Evolutionary conservation across 2,888 invertebrate genomes (phyloP).

Genomic region (Timema podura): DNA sequence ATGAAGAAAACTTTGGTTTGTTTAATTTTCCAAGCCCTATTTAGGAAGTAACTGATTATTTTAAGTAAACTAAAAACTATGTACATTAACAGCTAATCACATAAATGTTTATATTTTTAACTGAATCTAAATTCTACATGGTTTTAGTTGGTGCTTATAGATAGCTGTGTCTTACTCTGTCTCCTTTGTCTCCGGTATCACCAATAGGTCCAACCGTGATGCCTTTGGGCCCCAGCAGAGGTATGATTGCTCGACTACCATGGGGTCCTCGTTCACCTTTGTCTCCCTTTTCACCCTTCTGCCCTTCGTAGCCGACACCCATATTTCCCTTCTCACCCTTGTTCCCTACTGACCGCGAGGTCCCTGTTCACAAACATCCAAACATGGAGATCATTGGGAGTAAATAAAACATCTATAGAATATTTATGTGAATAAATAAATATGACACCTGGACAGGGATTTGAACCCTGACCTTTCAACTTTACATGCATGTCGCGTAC

Average conservation of each 20-base stretch:
- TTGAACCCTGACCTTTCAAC: background rate
- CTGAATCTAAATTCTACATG: no score
- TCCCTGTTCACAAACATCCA: conserved; percentile 50
- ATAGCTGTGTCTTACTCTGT: conserved; percentile 25
- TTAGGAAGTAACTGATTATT: no score
- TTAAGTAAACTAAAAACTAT: no score
- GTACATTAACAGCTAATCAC: no score
- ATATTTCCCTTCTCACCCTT: conserved; percentile 63
- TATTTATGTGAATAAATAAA: background rate
- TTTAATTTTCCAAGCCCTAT: no score
- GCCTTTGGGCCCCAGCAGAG: conserved; percentile 30
- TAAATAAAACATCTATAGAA: background rate
- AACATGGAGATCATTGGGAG: background rate
- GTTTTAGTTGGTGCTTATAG: no score
- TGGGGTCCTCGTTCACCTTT: conserved; percentile 54
- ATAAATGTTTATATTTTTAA: no score
- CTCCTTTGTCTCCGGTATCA: conserved; percentile 38
- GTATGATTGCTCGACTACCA: conserved; percentile 32
- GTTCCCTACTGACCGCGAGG: conserved; percentile 61
- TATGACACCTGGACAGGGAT: no score
- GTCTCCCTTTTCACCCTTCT: conserved; percentile 57
- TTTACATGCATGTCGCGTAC: background rate
- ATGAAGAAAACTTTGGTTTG: no score
- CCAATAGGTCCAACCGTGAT: conserved; percentile 39
- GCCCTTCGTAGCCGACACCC: conserved; percentile 58